phyloP scores from a whole-genome alignment of 2,888 invertebrate genomes.

The Uropetala carovei region DNA sequence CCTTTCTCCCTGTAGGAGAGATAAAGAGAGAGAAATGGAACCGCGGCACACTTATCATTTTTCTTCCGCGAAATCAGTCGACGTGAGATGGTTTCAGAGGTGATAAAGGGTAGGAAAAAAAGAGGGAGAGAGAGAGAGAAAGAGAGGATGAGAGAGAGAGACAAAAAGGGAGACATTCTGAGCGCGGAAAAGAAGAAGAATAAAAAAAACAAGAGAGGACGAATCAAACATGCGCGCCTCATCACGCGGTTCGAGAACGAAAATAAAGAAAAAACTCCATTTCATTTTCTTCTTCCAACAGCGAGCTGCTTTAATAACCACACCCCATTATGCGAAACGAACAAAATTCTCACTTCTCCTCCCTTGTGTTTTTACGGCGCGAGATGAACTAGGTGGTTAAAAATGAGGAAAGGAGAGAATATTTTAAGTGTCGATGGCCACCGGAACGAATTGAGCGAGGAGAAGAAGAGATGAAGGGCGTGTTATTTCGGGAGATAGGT shows the following conservation, averaged over 20 bases:
- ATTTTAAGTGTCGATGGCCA: no score
- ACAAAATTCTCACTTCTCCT: background rate
- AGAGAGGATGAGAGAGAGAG: no score
- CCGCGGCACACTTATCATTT: background rate
- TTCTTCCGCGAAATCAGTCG: slow-evolving; percentile 14
- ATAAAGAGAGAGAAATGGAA: background rate
- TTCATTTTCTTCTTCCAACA: background rate
- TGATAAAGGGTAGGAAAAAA: background rate
- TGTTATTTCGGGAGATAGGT: no score
- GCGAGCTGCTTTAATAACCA: background rate
- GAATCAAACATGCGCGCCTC: no score
- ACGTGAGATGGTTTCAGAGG: slow-evolving; percentile 24
- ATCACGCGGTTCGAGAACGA: background rate
- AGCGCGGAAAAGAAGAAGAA: no score
- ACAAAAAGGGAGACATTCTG: no score
- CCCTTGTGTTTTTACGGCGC: background rate
- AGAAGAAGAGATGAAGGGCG: no score
- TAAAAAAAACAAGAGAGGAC: no score
- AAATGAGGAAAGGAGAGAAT: no score
- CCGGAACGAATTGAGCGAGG: no score
- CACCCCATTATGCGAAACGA: background rate
- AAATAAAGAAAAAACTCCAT: background rate
- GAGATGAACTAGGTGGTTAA: background rate
- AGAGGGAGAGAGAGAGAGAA: no score
- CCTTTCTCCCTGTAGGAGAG: no score